Evolutionary conservation across 1,140 invertebrate genomes (phyloP), one percentile per base, ranked within the genome.

Genomic region (Spodoptera litura): DNA sequence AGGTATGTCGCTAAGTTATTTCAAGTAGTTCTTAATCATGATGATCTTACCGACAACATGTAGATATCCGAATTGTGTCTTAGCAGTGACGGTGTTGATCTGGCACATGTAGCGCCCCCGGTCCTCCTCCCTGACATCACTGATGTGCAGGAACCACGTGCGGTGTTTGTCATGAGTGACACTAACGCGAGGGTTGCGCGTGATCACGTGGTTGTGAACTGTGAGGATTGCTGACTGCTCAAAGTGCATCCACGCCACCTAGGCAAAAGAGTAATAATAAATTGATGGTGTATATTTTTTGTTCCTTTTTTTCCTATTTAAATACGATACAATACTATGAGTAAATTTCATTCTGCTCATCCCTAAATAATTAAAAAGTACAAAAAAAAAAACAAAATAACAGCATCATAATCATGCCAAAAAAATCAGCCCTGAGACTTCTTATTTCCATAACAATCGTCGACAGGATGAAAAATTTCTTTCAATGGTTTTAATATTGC

Each of bases 201-300:
- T 98, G 85, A 99, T 98, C 85, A 99, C 98, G 93, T 98, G 97
- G 93, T 97, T 98, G 91, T 98, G 98, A 27, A 99, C 98, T 15
- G 98, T 98, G 85, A 99, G 95, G 85, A 99, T 98, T 49, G 98
- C 97, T 51, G 98, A 98, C 91, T 98, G 98, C 89, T 99, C 98
- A 91, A 98, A 98, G 89, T 98, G 97, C 96, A 99, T 98, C 98
- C 98, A 98, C 75, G 98, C 98, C 71, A 99, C 97, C 98, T 98
- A 95, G 4, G 15, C 79, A 51, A 78, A 55, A 35, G 20, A 78
- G 9, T 15, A 66, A 44, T 74, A 44, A 31, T 15, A n/a, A 55
- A 15, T 27, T 66, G 0, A 68, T 52, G 11, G 4, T 59, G 20
- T 20, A 20, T 20, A n/a, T 20, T 20, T 0, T 20, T 20, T 20